These are phyloP conservation scores for Caenorhabditis sinica DNA, from an alignment of 2,888 invertebrate genomes.

Conservation along the genomic window DNA sequence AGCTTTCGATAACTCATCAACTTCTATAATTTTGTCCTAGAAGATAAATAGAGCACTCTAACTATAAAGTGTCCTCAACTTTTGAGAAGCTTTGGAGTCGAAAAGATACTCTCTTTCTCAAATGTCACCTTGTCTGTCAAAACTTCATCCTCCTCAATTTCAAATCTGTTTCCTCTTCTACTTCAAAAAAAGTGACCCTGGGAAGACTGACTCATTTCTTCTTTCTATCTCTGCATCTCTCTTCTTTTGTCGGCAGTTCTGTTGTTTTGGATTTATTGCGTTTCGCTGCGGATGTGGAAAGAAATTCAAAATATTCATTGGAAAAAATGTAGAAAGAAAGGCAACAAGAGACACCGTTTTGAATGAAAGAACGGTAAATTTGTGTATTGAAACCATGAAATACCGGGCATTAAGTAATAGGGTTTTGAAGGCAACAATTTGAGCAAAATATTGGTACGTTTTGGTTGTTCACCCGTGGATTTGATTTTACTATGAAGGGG, in stretches of 20 bases:
- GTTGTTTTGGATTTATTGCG: neutral
- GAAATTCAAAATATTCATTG: conserved; percentile 42
- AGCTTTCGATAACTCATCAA: too few species aligned
- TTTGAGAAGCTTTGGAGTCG: neutral
- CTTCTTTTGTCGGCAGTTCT: conserved; percentile 13
- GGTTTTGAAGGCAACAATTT: conserved; percentile 46
- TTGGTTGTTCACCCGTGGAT: conserved; percentile 28
- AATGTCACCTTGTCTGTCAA: conserved; percentile 19
- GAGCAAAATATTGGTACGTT: conserved; percentile 58
- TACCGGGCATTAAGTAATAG: conserved; percentile 37
- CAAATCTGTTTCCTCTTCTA: conserved; percentile 38
- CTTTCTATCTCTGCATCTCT: neutral
- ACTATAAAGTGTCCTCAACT: neutral
- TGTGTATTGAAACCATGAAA: neutral
- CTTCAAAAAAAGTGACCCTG: conserved; percentile 52
- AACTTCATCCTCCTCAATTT: conserved; percentile 31
- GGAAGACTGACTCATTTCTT: conserved; percentile 45
- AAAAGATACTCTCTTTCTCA: conserved; percentile 17
- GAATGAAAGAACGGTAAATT: conserved; percentile 1
- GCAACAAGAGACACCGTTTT: conserved; percentile 21
- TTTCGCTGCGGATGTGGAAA: conserved; percentile 6
- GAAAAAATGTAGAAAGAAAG: neutral
- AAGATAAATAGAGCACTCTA: too few species aligned
- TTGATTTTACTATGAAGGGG: conserved; percentile 13
- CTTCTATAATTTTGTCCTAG: too few species aligned